phyloP scores from a whole-genome alignment of 2,888 invertebrate genomes.

The Oscheius sp. region DNA sequence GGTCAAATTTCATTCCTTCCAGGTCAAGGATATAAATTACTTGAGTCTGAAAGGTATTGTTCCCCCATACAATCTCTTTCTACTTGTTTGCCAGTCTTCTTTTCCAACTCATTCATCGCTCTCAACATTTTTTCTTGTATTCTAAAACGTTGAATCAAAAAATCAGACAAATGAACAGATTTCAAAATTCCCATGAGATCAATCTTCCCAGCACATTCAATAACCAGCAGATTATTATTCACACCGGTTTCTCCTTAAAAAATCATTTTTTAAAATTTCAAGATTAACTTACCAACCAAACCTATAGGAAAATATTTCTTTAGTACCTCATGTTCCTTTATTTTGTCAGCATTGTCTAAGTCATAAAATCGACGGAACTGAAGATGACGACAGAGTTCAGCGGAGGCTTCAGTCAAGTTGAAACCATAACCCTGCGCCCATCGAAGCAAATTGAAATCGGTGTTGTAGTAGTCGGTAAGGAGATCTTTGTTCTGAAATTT shows the following conservation, averaged over 20 bases:
- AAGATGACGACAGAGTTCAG: conserved; percentile 52
- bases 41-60: conserved; percentile 7
- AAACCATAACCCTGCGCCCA: conserved; percentile 58
- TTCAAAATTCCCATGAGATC: conserved; percentile 61
- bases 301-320: conserved; percentile 61
- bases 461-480: conserved; percentile 54
- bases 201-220: conserved; percentile 61
- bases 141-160: conserved; percentile 55
- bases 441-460: conserved; percentile 59
- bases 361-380: conserved; percentile 55
- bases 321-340: conserved; percentile 50
- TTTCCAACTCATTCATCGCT: conserved; percentile 58
- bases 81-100: conserved; percentile 46
- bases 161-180: conserved; percentile 55
- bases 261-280: not conserved
- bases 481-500: conserved; percentile 46
- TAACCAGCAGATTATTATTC: conserved; percentile 55
- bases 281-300: conserved; percentile 44
- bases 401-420: conserved; percentile 49
- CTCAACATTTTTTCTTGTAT: conserved; percentile 57
- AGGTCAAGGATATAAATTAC: conserved; percentile 61
- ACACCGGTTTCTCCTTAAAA: conserved; percentile 54
- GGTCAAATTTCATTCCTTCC: conserved; percentile 60
- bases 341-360: conserved; percentile 46
- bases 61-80: not conserved